These are phyloP conservation scores for Mycogona germanica DNA, from an alignment of 2,888 invertebrate genomes.

Conservation along the genomic window DNA sequence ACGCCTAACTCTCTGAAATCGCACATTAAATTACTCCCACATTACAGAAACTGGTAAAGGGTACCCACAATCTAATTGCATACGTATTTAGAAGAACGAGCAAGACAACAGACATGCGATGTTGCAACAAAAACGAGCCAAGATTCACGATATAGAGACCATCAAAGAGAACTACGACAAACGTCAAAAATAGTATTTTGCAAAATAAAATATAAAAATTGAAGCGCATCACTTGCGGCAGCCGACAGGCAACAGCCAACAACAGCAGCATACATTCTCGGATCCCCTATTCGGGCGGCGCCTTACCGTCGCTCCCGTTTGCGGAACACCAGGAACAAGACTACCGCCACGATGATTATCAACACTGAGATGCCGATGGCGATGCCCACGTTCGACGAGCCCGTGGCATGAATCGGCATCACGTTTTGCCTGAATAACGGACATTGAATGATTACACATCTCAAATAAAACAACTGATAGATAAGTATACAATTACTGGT, in stretches of 20 bases:
- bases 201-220: not conserved
- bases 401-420: too few species aligned
- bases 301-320: conserved; percentile 2
- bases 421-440: too few species aligned
- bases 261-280: not conserved
- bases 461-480: not conserved
- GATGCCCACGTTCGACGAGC: not conserved
- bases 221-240: not conserved
- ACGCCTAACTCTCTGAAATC: too few species aligned
- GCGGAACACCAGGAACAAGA: not conserved
- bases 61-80: too few species aligned
- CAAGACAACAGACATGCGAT: too few species aligned
- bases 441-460: not conserved
- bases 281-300: not conserved
- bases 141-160: too few species aligned
- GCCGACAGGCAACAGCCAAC: not conserved
- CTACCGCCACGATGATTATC: not conserved
- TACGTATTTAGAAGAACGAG: too few species aligned
- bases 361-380: not conserved
- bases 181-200: not conserved
- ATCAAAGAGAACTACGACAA: too few species aligned
- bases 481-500: not conserved
- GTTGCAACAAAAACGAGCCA: too few species aligned
- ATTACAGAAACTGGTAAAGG: too few species aligned
- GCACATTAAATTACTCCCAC: too few species aligned